Percentiles rank a stretch among this genome's conserved stretches.
These are phyloP conservation scores for Copsychus sechellarum DNA, from an alignment of 2,113 vertebrate genomes.

Conservation along the genomic window DNA sequence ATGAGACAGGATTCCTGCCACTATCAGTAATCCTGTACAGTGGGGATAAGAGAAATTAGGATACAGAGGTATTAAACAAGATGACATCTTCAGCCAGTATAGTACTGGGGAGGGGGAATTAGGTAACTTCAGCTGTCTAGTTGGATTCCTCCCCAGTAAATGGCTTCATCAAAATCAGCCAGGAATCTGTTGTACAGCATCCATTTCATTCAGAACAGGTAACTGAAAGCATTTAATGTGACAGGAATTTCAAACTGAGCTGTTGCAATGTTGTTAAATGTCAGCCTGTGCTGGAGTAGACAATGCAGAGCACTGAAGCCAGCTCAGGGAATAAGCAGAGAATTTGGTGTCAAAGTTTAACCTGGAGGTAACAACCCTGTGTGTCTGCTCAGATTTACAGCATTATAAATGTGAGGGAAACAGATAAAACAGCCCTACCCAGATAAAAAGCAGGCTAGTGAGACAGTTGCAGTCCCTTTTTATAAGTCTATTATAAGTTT, in stretches of 20 bases:
- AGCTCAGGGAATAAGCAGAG: neutral
- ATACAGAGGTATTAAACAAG: neutral
- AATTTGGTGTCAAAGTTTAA: neutral
- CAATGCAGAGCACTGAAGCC: neutral
- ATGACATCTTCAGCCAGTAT: neutral
- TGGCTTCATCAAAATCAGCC: neutral
- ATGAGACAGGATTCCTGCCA: neutral
- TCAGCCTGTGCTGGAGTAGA: neutral
- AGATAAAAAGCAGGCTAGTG: neutral
- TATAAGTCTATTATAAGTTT: constrained; percentile 61
- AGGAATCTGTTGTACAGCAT: neutral
- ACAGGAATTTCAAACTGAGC: neutral
- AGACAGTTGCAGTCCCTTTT: constrained; percentile 55
- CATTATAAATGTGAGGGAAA: neutral
- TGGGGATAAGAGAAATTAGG: neutral
- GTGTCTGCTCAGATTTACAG: neutral
- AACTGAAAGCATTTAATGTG: neutral
- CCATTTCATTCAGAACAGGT: neutral
- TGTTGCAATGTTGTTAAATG: neutral
- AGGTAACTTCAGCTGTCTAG: neutral
- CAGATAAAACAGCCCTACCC: neutral
- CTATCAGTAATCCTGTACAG: neutral
- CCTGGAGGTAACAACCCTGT: neutral
- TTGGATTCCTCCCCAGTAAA: neutral
- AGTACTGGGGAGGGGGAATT: too few species aligned